A percentile compares a stretch with the other conserved stretches of the same genome.
These are phyloP conservation scores for Bufotes viridis DNA, from an alignment of 2,797 vertebrate species.

Conservation along the genomic window DNA sequence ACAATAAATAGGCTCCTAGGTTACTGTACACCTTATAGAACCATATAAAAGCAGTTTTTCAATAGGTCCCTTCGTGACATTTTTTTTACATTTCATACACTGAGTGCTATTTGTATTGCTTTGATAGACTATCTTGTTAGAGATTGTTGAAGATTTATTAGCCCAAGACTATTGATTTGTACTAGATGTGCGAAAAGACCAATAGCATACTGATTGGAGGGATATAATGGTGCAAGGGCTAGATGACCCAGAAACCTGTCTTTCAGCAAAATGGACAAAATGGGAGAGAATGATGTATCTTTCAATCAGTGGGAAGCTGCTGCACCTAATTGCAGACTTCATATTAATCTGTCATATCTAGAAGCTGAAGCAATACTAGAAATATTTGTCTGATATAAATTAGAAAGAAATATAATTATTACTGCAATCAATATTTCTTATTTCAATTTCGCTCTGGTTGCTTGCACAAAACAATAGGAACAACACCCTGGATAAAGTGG, in stretches of 20 bases:
- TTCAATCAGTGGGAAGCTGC: slow-evolving; percentile 22
- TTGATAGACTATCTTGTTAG: slow-evolving; percentile 54
- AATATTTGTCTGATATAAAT: slow-evolving; percentile 41
- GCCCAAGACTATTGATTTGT: slow-evolving; percentile 56
- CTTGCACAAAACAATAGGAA: neutral
- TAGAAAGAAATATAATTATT: slow-evolving; percentile 42
- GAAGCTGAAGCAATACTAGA: slow-evolving; percentile 20
- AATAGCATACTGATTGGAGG: slow-evolving; percentile 54
- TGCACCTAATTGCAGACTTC: slow-evolving; percentile 35
- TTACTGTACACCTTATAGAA: slow-evolving; percentile 13
- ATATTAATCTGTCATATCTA: slow-evolving; percentile 43
- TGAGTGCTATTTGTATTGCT: slow-evolving; percentile 48
- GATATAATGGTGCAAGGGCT: slow-evolving; percentile 35
- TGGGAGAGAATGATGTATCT: slow-evolving; percentile 8
- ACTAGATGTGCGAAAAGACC: slow-evolving; percentile 37
- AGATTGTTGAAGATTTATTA: slow-evolving; percentile 59
- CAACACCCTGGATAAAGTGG: neutral
- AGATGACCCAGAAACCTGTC: slow-evolving; percentile 48
- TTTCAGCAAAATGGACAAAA: slow-evolving; percentile 49
- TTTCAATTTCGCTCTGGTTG: neutral
- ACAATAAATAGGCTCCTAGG: neutral
- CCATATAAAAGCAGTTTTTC: slow-evolving; percentile 30
- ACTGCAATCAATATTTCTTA: slow-evolving; percentile 23
- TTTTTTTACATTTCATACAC: slow-evolving; percentile 45
- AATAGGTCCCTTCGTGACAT: slow-evolving; percentile 19